Percentiles rank a stretch among this genome's conserved stretches.
Conservation (phyloP, 2,797 vertebrate species). For the Chelonia mydas region DNA sequence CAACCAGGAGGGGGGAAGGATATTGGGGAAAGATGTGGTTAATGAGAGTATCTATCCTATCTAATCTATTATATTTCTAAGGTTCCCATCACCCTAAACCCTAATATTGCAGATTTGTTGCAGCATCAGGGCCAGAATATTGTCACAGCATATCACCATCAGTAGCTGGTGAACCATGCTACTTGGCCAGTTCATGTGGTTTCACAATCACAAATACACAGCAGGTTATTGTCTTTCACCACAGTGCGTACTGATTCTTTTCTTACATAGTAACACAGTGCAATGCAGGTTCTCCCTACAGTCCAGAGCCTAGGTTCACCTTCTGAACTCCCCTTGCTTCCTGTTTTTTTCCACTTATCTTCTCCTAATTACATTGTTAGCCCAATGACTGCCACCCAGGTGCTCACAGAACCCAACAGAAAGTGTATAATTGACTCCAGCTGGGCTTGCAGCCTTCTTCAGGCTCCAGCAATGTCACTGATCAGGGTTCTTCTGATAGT, state of each 20-base stretch:
- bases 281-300: neutral
- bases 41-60: neutral
- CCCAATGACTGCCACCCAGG: neutral
- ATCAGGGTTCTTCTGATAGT: neutral
- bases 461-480: neutral
- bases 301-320: neutral
- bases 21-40: fast-evolving
- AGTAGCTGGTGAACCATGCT: neutral
- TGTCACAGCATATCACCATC: neutral
- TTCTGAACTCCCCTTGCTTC: neutral
- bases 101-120: neutral
- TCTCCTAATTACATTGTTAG: neutral
- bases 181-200: neutral
- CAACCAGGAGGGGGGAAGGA: neutral
- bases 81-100: neutral
- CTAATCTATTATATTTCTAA: neutral
- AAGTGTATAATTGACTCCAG: neutral
- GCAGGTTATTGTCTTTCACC: neutral
- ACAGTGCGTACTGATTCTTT: neutral
- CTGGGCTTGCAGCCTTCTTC: neutral
- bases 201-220: neutral
- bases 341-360: neutral
- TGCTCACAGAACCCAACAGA: neutral
- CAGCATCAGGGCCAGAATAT: neutral
- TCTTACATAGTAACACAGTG: neutral